Base-by-base conservation (phyloP, 2,797 vertebrate species). In the Enteromius thamalakanensis region DNA sequence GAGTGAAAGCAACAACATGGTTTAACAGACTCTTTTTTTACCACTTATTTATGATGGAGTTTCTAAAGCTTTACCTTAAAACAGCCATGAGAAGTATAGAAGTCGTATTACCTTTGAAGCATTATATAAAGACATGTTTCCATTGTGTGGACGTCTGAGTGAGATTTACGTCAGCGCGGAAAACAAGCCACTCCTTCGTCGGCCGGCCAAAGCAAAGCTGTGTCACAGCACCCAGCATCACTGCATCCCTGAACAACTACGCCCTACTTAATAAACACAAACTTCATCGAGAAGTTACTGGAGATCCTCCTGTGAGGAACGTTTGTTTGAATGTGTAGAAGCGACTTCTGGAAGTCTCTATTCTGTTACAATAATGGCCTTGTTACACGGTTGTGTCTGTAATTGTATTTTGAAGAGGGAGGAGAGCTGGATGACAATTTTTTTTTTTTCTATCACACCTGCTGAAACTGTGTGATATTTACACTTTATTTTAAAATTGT, bases 1-100 rank as follows among this genome's bases (percentile, higher is more conserved):
- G 90, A 95, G 96, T 87, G 98, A 99, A 92, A 97, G 97, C 95
- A 98, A 96, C 96, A 98, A 95, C 89, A 99, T 99, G 97, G 97
- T 99, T 95, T 99, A 97, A 96, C 93, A 91, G 81, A 87, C 83
- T 94, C 92, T 82, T 82, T 89, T 89, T 71, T 91, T 60, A 68
- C 53, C 88, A 92, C 92, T 92, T 90, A 89, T 96, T 96, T 95
- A 95, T 96, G 91, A 95, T 96, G 91, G 90, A 84, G 88, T 94
- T 91, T 83, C 64, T 85, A 87, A 86, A 87, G 87, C 86, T 88
- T 82, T 85, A 65, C 49, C 74, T 83, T 85, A 77, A 64, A 87
- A 53, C 55, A 79, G 80, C 85, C 76, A 85, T 65, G 68, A 62
- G 42, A 86, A 83, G 47, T 42, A 37, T 67, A 80, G 81, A 86